Conservation (phyloP, 1,140 invertebrate species). For the Drosophila sucinea region DNA sequence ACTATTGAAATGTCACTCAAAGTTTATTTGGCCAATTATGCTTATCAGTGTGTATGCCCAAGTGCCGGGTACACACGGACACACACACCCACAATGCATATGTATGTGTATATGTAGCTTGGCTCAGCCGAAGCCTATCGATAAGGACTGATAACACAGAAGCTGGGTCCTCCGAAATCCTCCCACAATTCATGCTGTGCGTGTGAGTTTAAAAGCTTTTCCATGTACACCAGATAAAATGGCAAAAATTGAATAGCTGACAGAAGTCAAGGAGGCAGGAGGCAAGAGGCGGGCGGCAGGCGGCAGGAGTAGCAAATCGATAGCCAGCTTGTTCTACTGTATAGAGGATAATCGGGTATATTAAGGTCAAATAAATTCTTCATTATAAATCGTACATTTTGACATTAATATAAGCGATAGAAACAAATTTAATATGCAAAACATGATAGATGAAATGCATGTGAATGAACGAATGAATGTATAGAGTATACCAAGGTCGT, state of each 20-base stretch:
- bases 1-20: slow-evolving; percentile 59
- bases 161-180: background rate
- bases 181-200: slow-evolving; percentile 31
- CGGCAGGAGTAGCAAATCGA: slow-evolving; percentile 39
- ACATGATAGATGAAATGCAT: no score
- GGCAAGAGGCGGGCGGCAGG: background rate
- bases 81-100: background rate
- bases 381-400: no score
- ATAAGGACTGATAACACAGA: slow-evolving; percentile 65
- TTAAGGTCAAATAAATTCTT: no score
- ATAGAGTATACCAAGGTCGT: background rate
- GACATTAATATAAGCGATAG: no score
- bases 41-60: slow-evolving; percentile 39
- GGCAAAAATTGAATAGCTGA: slow-evolving; percentile 74
- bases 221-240: slow-evolving; percentile 65
- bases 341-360: background rate
- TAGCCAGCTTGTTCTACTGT: slow-evolving; percentile 11
- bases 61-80: background rate
- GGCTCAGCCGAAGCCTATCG: slow-evolving; percentile 41
- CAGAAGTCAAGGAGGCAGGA: slow-evolving; percentile 31
- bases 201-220: slow-evolving; percentile 74
- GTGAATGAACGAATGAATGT: no score
- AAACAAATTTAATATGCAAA: no score
- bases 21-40: slow-evolving; percentile 52
- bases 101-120: slow-evolving; percentile 17